Evolutionary conservation across 2,888 invertebrate genomes (phyloP).

Genomic region (Scaeva pyrastri): DNA sequence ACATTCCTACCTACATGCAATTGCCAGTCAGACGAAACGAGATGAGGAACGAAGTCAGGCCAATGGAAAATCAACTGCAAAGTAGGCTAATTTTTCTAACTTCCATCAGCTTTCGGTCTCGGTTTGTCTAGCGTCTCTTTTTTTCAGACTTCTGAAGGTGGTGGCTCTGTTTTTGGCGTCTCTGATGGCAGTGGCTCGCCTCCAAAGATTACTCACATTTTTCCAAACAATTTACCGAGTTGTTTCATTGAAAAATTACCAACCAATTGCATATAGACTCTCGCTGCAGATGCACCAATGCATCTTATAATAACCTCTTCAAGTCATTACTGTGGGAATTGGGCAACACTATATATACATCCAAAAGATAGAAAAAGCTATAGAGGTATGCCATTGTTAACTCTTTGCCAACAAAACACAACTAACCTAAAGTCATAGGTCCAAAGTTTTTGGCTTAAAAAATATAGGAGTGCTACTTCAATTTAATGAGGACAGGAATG

Average conservation of each 20-base stretch:
- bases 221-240: conserved; percentile 8
- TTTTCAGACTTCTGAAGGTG: neutral
- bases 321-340: conserved; percentile 14
- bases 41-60: neutral
- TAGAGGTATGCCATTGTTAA: neutral
- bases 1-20: neutral
- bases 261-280: neutral
- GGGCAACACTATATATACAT: neutral
- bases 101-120: neutral
- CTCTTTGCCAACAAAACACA: conserved; percentile 2
- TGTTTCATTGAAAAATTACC: conserved; percentile 11
- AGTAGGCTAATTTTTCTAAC: conserved; percentile 23
- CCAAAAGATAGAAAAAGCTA: neutral
- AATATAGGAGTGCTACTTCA: too few relatives aligned
- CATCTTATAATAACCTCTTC: conserved; percentile 23
- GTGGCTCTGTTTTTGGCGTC: neutral
- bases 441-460: too few relatives aligned
- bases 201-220: neutral
- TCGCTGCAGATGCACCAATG: conserved; percentile 18
- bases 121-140: neutral
- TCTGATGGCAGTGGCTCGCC: conserved; percentile 16
- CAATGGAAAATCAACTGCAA: conserved; percentile 11
- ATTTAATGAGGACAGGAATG: neutral
- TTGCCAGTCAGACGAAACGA: too few relatives aligned
- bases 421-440: too few relatives aligned